These are phyloP conservation scores for Tonatia bakeri DNA, from an alignment of 2,113 vertebrate genomes.

Conservation along the genomic window DNA sequence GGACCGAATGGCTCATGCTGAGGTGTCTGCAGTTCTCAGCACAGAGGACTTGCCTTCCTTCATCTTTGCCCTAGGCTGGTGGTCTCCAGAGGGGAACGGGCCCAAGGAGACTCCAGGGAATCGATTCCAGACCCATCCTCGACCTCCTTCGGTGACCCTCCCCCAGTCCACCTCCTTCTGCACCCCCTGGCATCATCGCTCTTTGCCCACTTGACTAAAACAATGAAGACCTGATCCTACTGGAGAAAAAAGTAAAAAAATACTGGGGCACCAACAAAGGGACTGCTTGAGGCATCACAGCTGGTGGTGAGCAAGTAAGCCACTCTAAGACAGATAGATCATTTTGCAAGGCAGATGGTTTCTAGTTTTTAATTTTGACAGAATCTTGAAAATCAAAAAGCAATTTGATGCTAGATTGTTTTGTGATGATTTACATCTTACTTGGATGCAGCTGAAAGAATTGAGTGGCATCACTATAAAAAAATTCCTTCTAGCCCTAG, in stretches of 20 bases:
- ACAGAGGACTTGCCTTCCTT: background rate
- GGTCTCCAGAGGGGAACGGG: background rate
- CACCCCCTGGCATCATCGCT: background rate
- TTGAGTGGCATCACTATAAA: background rate
- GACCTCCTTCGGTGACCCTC: background rate
- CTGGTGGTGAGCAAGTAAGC: background rate
- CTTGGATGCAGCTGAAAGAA: background rate
- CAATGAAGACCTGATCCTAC: too few relatives aligned
- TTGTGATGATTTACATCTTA: background rate
- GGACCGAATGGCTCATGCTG: background rate
- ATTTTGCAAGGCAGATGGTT: background rate
- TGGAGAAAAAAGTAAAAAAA: background rate
- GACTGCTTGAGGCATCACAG: rapidly evolving
- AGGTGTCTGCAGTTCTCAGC: background rate
- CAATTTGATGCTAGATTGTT: background rate
- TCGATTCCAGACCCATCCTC: background rate
- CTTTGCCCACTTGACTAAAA: background rate
- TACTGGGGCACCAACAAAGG: background rate
- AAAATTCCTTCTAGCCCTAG: background rate
- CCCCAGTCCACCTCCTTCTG: background rate
- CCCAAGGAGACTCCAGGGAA: background rate
- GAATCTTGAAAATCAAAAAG: background rate
- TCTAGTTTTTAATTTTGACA: background rate
- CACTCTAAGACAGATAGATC: background rate
- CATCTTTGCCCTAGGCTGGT: background rate